These are phyloP conservation scores for Thryonomys swinderianus DNA, from an alignment of 2,113 vertebrate species.

Conservation along the genomic window DNA sequence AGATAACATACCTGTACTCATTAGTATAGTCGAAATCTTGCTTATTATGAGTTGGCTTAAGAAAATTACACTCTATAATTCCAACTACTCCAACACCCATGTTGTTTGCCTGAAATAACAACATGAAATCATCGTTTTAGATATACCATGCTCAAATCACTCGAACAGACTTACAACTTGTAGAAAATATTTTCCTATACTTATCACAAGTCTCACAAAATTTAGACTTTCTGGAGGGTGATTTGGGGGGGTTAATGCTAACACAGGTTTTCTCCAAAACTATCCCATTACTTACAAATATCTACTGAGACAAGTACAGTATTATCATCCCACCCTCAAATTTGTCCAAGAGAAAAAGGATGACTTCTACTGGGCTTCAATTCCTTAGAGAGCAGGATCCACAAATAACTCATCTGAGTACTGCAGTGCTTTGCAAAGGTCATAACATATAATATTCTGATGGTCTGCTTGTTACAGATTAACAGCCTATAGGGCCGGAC, in stretches of 20 bases:
- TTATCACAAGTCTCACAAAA: neutral
- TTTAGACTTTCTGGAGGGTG: neutral
- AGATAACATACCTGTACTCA: constrained; percentile 93
- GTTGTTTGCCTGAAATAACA: constrained; percentile 90
- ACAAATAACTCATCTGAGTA: neutral
- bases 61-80: constrained; percentile 95
- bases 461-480: neutral
- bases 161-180: constrained; percentile 12
- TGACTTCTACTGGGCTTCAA: neutral
- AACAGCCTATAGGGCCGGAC: no score
- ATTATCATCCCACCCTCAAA: neutral
- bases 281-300: neutral
- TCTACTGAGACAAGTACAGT: neutral
- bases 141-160: neutral
- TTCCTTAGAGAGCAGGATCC: neutral
- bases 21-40: constrained; percentile 97
- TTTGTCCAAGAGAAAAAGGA: neutral
- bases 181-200: neutral
- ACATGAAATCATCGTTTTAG: constrained; percentile 68
- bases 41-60: constrained; percentile 98
- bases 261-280: neutral
- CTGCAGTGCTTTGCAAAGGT: neutral
- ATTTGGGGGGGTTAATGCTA: neutral
- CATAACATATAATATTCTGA: neutral
- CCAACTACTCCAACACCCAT: constrained; percentile 96